Evolutionary conservation across 2,797 vertebrate genomes (phyloP).

Genomic region (Malurus leucopterus): DNA sequence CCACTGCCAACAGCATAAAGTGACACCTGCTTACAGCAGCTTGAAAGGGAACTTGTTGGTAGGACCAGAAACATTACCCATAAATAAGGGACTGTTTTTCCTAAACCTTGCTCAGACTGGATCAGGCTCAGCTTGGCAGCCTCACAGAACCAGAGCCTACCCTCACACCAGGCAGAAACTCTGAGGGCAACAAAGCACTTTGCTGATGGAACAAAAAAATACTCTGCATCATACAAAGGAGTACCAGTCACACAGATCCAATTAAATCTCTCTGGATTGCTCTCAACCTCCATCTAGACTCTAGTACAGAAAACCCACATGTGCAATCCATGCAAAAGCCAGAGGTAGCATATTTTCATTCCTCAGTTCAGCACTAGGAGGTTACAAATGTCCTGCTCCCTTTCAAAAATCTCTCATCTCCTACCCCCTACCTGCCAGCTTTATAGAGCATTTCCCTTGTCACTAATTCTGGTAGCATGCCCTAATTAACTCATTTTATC

Average conservation of each 20-base stretch:
- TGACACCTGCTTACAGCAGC: slow-evolving; percentile 40
- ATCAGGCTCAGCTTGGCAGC: background rate
- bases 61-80: background rate
- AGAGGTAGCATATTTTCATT: background rate
- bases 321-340: background rate
- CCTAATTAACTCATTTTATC: slow-evolving; percentile 77
- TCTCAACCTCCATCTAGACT: background rate
- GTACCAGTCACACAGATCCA: background rate
- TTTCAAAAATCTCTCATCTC: slow-evolving; percentile 61
- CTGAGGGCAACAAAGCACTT: background rate
- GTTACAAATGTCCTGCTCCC: slow-evolving; percentile 56
- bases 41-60: slow-evolving; percentile 7
- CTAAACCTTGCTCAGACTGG: background rate
- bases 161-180: background rate
- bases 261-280: background rate
- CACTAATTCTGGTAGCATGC: slow-evolving; percentile 63
- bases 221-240: accelerated
- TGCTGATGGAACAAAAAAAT: background rate
- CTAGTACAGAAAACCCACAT: background rate
- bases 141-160: background rate
- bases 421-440: slow-evolving; percentile 37
- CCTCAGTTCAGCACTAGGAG: background rate
- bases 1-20: slow-evolving; percentile 34
- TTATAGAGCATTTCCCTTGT: slow-evolving; percentile 57
- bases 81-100: background rate